Conservation (phyloP, 2,797 vertebrate genomes). For the Otus scops region DNA sequence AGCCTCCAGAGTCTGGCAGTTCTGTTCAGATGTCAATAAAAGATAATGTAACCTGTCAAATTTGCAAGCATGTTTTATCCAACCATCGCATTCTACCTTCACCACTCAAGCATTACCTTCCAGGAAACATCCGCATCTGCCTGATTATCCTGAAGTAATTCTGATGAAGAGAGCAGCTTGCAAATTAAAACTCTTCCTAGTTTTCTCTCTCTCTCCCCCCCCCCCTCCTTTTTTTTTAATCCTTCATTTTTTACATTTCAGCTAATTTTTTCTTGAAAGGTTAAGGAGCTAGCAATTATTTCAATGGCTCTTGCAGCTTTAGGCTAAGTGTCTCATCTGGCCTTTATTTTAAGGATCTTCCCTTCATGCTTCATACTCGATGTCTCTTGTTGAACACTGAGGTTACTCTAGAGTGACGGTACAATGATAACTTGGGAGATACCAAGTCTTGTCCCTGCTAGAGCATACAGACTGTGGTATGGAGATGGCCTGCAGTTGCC, state of each 20-base stretch:
- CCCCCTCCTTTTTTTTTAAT: neutral
- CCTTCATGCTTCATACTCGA: neutral
- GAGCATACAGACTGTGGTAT: accelerated
- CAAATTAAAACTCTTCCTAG: slow-evolving; percentile 50
- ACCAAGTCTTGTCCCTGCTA: neutral
- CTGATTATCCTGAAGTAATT: slow-evolving; percentile 68
- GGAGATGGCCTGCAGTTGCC: neutral
- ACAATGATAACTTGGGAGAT: neutral
- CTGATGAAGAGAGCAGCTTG: slow-evolving; percentile 64
- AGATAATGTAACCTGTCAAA: slow-evolving; percentile 70
- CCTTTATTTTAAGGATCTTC: slow-evolving; percentile 39
- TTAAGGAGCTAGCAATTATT: slow-evolving; percentile 64
- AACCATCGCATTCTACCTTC: slow-evolving; percentile 41
- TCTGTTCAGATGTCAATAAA: slow-evolving; percentile 63
- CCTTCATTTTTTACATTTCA: slow-evolving; percentile 30
- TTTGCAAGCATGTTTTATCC: slow-evolving; percentile 62
- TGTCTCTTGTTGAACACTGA: neutral
- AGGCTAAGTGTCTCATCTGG: slow-evolving; percentile 38
- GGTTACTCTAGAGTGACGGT: neutral
- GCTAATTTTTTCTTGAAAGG: slow-evolving; percentile 60
- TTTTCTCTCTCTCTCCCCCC: neutral
- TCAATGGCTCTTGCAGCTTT: slow-evolving; percentile 27
- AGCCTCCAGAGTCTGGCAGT: slow-evolving; percentile 49
- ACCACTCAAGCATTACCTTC: slow-evolving; percentile 61
- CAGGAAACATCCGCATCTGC: slow-evolving; percentile 66